Evolutionary conservation across 2,113 vertebrate genomes (phyloP).

Genomic region (Spilogale gracilis): DNA sequence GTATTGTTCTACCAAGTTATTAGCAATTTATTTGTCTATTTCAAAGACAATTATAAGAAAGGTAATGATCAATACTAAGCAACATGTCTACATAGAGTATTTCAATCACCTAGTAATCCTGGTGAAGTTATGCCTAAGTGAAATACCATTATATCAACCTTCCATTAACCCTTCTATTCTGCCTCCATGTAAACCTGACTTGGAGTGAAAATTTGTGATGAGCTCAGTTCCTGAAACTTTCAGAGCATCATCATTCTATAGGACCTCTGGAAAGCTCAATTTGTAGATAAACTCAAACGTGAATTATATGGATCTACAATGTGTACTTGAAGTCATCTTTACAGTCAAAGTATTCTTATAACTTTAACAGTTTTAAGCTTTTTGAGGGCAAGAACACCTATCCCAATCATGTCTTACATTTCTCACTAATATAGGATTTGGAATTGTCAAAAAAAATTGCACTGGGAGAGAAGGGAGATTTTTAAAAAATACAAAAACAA

Average conservation of each 20-base stretch:
- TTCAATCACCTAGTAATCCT: background rate
- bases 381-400: background rate
- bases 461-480: background rate
- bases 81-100: background rate
- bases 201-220: background rate
- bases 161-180: background rate
- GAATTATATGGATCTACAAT: background rate
- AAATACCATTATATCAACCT: background rate
- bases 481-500: background rate
- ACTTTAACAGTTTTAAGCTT: background rate
- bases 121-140: background rate
- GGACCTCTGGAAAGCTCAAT: background rate
- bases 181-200: background rate
- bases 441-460: background rate
- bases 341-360: background rate
- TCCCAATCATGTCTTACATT: background rate
- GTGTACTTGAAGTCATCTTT: background rate
- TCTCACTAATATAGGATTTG: background rate
- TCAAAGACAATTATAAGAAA: constrained; percentile 39
- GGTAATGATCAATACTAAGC: background rate
- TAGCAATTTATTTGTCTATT: background rate
- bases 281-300: constrained; percentile 13
- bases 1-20: background rate
- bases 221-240: constrained; percentile 22
- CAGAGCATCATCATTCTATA: background rate